These are phyloP conservation scores for Drosophila subsilvestris DNA, from an alignment of 2,888 invertebrate species.

Conservation along the genomic window DNA sequence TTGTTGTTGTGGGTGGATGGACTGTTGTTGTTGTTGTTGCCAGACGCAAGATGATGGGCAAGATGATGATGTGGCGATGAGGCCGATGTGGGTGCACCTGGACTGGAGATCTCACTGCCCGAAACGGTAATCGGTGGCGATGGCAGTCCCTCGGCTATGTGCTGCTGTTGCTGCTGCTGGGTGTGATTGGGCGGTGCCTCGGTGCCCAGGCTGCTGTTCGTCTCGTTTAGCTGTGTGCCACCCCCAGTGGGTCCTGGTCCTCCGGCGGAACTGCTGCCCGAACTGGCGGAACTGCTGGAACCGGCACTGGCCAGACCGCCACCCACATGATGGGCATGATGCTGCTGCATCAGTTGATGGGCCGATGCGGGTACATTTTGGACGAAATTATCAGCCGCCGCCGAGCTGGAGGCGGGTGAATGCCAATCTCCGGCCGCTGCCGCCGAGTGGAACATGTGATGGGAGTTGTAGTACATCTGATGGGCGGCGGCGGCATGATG, in stretches of 20 bases:
- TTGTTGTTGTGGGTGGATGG: constrained; percentile 67
- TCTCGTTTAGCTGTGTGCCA: constrained; percentile 73
- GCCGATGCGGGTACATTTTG: constrained; percentile 76
- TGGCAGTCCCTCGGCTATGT: constrained; percentile 84
- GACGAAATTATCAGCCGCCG: constrained; percentile 74
- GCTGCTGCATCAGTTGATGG: constrained; percentile 77
- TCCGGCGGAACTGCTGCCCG: constrained; percentile 65
- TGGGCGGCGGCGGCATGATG: constrained; percentile 76
- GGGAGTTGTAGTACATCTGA: constrained; percentile 84
- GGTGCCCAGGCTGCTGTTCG: constrained; percentile 66
- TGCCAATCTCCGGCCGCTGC: constrained; percentile 82
- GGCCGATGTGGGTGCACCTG: constrained; percentile 84
- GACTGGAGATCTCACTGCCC: constrained; percentile 87
- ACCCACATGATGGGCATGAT: constrained; percentile 60
- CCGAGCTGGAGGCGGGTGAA: constrained; percentile 72
- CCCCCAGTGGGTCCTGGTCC: constrained; percentile 47
- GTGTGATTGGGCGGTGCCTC: constrained; percentile 48
- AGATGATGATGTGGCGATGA: constrained; percentile 81
- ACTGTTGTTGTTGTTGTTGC: constrained; percentile 78
- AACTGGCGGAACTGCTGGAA: constrained; percentile 78
- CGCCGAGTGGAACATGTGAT: constrained; percentile 85
- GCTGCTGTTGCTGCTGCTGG: constrained; percentile 73
- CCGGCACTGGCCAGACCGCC: constrained; percentile 51
- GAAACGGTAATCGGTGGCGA: constrained; percentile 86
- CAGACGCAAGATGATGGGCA: constrained; percentile 85